Percentiles rank a stretch among this genome's conserved stretches.
phyloP scores from a whole-genome alignment of 1,140 invertebrate species.

The Amphibalanus amphitrite region DNA sequence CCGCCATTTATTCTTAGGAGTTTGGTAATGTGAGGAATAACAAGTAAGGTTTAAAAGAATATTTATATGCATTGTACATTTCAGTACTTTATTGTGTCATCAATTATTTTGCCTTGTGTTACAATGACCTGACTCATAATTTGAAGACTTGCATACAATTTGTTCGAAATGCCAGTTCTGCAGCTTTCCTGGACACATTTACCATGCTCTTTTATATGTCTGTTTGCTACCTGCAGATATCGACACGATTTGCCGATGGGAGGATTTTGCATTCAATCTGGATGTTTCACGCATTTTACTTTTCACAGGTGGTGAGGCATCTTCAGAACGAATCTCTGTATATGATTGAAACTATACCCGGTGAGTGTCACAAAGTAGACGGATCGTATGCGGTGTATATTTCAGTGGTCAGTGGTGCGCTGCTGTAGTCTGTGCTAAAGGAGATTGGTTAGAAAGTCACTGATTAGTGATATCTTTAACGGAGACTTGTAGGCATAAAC shows the following conservation, averaged over 20 bases:
- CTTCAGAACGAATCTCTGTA: constrained; percentile 1
- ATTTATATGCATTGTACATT: too few relatives aligned
- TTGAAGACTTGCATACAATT: too few relatives aligned
- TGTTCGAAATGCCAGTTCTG: too few relatives aligned
- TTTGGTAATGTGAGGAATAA: too few relatives aligned
- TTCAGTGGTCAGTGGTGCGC: too few relatives aligned
- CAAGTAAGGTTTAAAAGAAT: too few relatives aligned
- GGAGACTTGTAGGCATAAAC: background rate
- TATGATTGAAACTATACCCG: background rate
- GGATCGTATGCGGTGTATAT: background rate
- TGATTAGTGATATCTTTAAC: background rate
- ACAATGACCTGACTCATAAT: too few relatives aligned
- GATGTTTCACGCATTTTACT: background rate
- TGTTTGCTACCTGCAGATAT: background rate
- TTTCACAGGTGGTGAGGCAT: background rate
- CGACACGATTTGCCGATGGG: background rate
- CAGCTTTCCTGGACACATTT: background rate
- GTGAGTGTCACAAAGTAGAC: background rate
- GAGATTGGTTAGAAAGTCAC: background rate
- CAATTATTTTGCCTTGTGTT: too few relatives aligned
- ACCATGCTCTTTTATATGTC: background rate
- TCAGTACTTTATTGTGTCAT: too few relatives aligned
- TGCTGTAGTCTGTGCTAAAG: too few relatives aligned
- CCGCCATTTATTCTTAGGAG: too few relatives aligned
- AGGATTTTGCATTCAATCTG: background rate